Evolutionary conservation across 1,140 invertebrate genomes (phyloP).

Genomic region (Eupristina koningsbergeri): DNA sequence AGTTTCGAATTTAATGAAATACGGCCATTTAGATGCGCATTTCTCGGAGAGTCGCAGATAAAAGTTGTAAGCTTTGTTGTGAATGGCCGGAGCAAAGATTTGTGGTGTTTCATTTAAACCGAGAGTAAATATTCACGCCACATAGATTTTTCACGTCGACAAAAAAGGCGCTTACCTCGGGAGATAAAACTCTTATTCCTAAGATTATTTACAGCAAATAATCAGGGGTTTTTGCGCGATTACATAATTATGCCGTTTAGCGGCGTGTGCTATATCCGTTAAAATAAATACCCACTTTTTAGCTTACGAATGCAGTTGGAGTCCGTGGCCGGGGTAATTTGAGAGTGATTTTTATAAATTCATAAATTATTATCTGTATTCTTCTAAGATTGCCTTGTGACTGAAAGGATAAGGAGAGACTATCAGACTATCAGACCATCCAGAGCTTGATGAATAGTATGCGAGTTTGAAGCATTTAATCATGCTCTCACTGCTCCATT

Average conservation of each 20-base stretch:
- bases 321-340: background rate
- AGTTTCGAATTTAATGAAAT: background rate
- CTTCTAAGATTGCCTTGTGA: background rate
- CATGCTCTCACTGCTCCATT: background rate
- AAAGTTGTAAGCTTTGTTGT: background rate
- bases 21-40: background rate
- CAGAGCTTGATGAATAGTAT: background rate
- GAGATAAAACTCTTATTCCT: background rate
- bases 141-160: no score
- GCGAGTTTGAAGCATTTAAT: background rate
- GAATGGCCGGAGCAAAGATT: background rate
- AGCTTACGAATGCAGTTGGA: background rate
- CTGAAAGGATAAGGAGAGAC: background rate
- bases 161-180: background rate
- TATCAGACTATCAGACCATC: no score
- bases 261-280: background rate
- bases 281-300: background rate
- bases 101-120: background rate
- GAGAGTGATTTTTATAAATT: background rate
- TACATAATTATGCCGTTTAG: background rate
- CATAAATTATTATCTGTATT: background rate
- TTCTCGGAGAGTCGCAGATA: background rate
- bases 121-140: background rate
- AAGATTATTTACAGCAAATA: background rate
- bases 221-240: background rate